Evolutionary conservation across 2,113 vertebrate genomes (phyloP), one percentile per base, ranked within the genome.

Genomic region (Nansenia antarctica): DNA sequence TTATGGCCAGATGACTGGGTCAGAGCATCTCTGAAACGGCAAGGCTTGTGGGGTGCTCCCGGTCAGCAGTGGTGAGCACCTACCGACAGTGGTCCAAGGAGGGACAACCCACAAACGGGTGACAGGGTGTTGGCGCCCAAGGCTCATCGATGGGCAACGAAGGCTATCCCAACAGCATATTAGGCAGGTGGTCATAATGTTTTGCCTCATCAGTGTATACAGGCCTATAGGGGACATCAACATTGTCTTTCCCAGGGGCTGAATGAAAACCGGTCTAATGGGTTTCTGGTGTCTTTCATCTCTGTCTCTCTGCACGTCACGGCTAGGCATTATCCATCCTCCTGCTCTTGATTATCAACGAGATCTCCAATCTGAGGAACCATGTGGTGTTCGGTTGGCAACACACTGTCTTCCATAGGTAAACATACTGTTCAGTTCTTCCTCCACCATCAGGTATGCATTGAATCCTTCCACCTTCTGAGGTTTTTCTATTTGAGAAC

Each of bases 401-500:
- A 35, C 42, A 54, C 15, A 49, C 34, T 70, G 67, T 52, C 62
- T 63, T 72, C 49, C 69, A 35, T 55, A 62, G 59, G 59, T 32
- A 26, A 0, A 34, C 52, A 54, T 34, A 47, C 27, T 60, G 57
- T 57, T 60, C 12, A 37, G 35, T 54, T 72, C 61, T 57, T 34
- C 54, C 9, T 35, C 30, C 71, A 74, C 30, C 71, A 74, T 76
- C 72, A 73, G 78, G 73, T 62, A 70, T 64, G 70, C 72, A 59
- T n/a, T n/a, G n/a, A 49, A 73, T 81, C 71, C 60, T 60, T 77
- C 55, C 70, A 79, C 60, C 74, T 66, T 29, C 72, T 63, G 74
- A 72, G 62, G 65, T 80, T 81, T 85, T 86, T 80, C 81, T 86
- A 80, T 80, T 81, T 79, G 84, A 78, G 79, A 87, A 79, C 85